phyloP scores from a whole-genome alignment of 37 sponge, comb jelly and placozoan species.

The Theonella swinhoei region DNA sequence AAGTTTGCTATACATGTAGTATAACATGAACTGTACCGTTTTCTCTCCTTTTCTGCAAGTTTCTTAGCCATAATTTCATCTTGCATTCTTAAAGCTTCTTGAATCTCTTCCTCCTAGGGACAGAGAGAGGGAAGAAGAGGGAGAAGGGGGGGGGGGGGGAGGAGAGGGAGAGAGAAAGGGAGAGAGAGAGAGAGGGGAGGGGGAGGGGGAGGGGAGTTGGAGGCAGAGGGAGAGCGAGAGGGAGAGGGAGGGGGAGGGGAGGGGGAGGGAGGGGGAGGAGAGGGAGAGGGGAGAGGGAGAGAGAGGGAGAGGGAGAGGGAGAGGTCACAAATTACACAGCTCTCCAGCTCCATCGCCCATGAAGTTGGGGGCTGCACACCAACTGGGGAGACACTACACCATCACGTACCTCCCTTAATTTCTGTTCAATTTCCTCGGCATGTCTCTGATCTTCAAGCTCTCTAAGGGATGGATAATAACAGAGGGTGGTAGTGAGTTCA shows the following conservation, averaged over 20 bases:
- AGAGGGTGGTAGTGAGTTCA: not conserved
- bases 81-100: conserved; percentile 47
- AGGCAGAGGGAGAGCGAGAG: too few relatives aligned
- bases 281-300: not conserved
- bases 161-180: not conserved
- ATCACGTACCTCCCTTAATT: conserved; percentile 29
- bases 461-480: not conserved
- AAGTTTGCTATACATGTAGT: not conserved
- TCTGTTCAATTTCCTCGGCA: conserved; percentile 22
- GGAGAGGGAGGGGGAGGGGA: not conserved
- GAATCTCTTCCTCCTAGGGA: conserved; percentile 48
- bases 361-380: too few relatives aligned
- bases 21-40: not conserved
- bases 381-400: too few relatives aligned
- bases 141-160: not conserved
- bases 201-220: too few relatives aligned
- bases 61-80: conserved; percentile 56
- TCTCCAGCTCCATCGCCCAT: too few relatives aligned
- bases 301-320: not conserved
- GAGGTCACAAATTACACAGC: too few relatives aligned
- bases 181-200: not conserved
- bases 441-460: conserved; percentile 26
- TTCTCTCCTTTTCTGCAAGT: conserved; percentile 22
- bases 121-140: not conserved
- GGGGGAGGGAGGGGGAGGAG: not conserved